Evolutionary conservation across 1,140 invertebrate genomes (phyloP), one percentile per base, ranked within the genome.

Genomic region (Tetranychus urticae): DNA sequence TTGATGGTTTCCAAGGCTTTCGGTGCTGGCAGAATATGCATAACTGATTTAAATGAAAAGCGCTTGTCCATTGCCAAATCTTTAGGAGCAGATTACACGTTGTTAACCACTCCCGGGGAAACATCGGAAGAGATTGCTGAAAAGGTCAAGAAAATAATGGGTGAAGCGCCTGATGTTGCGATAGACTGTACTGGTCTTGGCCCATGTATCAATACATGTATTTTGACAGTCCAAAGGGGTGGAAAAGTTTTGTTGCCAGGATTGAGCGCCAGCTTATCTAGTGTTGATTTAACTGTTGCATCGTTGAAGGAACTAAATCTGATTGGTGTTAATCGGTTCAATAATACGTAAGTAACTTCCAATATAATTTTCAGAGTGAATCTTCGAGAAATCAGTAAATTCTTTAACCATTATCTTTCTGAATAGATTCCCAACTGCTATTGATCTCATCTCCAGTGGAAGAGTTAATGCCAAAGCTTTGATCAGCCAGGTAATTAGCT

Each of bases 161-260:
- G 81, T 2, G 76, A n/a, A 88, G 1, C 23, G 36, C 42, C 47
- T 1, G 81, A 87, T 65, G 78, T 83, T 48, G 80, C 84, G 0
- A 82, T 96, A 54, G 91, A 97, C 69, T 91, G 88, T 62, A 85
- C 81, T 65, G 90, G 90, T 45, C 84, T 81, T 1, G 80, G 89
- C 71, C 70, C 80, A n/a, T 83, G 81, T 52, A 80, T 86, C 48
- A 77, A 82, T 35, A 71, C 87, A 42, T 83, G 81, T 0, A 79
- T 93, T 46, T 34, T 34, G n/a, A 46, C 61, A 6, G 58, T 62
- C 7, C 3, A 36, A 8, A 35, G 34, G 12, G 88, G 89, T 42
- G 91, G 90, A 60, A 76, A 78, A 55, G 78, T 82, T 8, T 82
- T 90, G 48, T 71, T 94, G 58, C 85, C 96, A 45, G 91, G 91